Evolutionary conservation across 2,888 invertebrate species (phyloP).

Genomic region (Agonopterix alstromeriana): DNA sequence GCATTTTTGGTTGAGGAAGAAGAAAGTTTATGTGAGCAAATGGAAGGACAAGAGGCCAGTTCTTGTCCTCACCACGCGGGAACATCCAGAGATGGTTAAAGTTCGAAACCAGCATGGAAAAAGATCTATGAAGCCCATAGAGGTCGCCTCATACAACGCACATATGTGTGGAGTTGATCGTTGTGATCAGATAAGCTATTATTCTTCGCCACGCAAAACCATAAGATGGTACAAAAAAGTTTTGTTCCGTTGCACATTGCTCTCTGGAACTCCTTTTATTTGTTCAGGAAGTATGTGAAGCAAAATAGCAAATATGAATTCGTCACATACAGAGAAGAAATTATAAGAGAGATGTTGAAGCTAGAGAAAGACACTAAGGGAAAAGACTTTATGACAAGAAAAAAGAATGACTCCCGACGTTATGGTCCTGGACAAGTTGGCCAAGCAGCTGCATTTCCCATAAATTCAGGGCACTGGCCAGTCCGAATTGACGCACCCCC

Average conservation of each 20-base stretch:
- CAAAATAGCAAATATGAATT: not conserved
- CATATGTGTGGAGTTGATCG: constrained; percentile 10
- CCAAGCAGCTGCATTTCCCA: not conserved
- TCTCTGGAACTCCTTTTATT: not conserved
- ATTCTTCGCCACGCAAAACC: constrained; percentile 11
- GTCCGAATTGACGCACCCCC: not conserved
- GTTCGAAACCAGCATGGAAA: constrained; percentile 8
- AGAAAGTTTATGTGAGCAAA: constrained; percentile 9
- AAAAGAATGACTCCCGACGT: not conserved
- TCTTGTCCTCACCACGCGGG: constrained; percentile 9
- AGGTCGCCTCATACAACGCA: constrained; percentile 12
- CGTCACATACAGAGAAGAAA: not conserved
- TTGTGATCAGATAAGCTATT: constrained; percentile 12
- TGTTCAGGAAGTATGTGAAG: not conserved
- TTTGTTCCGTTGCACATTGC: constrained; percentile 5
- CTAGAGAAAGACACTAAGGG: not conserved
- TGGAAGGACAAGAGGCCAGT: constrained; percentile 13
- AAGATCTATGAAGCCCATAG: constrained; percentile 6
- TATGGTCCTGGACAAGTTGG: not conserved
- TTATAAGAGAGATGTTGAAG: not conserved
- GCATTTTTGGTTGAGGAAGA: constrained; percentile 10
- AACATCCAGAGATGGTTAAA: constrained; percentile 8
- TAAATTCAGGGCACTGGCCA: constrained; percentile 3
- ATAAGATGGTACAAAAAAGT: constrained; percentile 13
- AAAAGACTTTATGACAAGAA: not conserved